Evolutionary conservation across 2,888 invertebrate species (phyloP).

Genomic region (Gandaritis pyraliata): DNA sequence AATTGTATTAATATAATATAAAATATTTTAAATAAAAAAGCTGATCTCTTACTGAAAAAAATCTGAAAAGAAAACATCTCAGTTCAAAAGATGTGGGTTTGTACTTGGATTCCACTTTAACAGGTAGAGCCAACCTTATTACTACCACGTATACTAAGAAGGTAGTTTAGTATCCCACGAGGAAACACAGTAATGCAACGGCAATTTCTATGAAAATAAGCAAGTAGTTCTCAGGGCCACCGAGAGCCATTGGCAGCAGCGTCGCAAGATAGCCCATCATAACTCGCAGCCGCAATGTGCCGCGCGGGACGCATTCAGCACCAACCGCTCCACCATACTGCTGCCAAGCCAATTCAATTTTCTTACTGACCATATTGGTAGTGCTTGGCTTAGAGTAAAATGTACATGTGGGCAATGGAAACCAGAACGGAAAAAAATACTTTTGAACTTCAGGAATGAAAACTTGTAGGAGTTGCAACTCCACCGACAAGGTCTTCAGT

Average conservation of each 20-base stretch:
- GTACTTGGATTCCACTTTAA: neutral
- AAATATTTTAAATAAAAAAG: no score
- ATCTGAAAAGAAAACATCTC: neutral
- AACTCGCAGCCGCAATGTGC: slow-evolving; percentile 64
- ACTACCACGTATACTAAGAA: slow-evolving; percentile 7
- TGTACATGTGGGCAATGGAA: neutral
- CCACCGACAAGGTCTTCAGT: no score
- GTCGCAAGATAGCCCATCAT: slow-evolving; percentile 56
- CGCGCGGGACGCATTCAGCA: slow-evolving; percentile 77
- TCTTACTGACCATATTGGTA: slow-evolving; percentile 75
- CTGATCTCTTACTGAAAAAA: neutral
- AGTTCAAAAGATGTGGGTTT: neutral
- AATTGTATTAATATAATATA: no score
- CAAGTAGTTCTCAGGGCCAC: slow-evolving; percentile 34
- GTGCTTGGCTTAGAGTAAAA: slow-evolving; percentile 41
- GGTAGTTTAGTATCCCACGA: slow-evolving; percentile 16
- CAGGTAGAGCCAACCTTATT: slow-evolving; percentile 1
- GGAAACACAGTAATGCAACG: slow-evolving; percentile 30
- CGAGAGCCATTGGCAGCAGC: slow-evolving; percentile 41
- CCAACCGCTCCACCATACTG: slow-evolving; percentile 51
- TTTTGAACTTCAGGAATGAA: neutral
- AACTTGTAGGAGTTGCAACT: no score
- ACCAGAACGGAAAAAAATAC: neutral
- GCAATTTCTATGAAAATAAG: slow-evolving; percentile 43
- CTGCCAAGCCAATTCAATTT: slow-evolving; percentile 73